These are phyloP conservation scores for Mionectes olivaceus DNA, from an alignment of 2,797 vertebrate species.

Conservation along the genomic window DNA sequence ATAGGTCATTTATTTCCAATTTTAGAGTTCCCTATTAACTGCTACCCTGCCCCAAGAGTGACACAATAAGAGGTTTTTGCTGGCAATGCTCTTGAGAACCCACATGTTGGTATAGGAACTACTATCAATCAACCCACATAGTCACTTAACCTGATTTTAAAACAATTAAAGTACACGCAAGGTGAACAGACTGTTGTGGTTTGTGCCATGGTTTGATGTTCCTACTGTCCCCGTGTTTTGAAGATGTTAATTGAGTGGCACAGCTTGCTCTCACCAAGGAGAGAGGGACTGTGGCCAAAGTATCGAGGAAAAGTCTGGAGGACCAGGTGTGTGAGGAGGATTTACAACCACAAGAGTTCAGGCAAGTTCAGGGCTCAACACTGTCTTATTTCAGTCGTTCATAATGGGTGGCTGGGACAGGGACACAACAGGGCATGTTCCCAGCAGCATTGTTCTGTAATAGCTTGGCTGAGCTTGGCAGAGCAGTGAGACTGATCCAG, in stretches of 20 bases:
- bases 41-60: neutral
- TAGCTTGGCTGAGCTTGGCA: neutral
- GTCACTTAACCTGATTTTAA: slow-evolving; percentile 37
- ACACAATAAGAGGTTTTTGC: neutral
- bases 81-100: neutral
- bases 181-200: neutral
- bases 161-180: neutral
- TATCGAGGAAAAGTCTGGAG: neutral
- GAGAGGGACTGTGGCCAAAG: neutral
- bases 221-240: neutral
- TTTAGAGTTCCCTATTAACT: slow-evolving; percentile 44
- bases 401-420: accelerated
- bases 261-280: neutral
- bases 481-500: neutral
- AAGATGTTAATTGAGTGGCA: accelerated
- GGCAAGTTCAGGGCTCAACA: accelerated
- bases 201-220: neutral
- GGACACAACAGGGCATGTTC: neutral
- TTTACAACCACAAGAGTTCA: neutral
- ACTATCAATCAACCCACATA: neutral
- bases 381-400: accelerated
- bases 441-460: accelerated
- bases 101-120: neutral
- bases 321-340: neutral
- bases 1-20: slow-evolving; percentile 53